Evolutionary conservation across 2,888 invertebrate species (phyloP), one percentile per base, ranked within the genome.

Genomic region (Melolontha melolontha): DNA sequence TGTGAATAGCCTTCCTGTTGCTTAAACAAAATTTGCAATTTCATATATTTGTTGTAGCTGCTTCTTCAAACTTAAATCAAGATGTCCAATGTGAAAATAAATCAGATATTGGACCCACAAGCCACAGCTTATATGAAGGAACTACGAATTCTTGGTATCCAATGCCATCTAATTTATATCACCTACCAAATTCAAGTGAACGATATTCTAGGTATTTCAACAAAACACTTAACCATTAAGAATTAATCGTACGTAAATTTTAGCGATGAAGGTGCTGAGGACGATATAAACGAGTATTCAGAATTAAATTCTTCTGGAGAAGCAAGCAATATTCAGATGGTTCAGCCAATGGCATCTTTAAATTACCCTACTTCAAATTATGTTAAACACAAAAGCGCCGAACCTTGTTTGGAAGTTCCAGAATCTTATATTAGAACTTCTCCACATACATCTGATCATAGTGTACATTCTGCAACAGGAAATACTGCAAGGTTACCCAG

Each of bases 61-160:
- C 80, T 10, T 79, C 82, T 27, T 83, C 84, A 11, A 81, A 82
- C 72, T 76, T 84, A 64, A 84, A 84, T 70, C 84, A 84, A 70
- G 84, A 85, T 73, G 79, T 83, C 16, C 82, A 82, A 62, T 79
- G 77, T 51, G 83, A 83, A 68, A 80, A 78, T 57, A 83, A 84
- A 75, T 81, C 82, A 0, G 83, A 83, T 67, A 73, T 79, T 42
- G 78, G 78, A 55, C 74, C 77, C 55, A 64, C 66, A 42, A 74
- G 74, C 27, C 78, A 78, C 65, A 79, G 78, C 66, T 69, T 77
- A 7, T 77, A 76, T 42, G 79, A 77, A 64, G 76, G 75, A 49
- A 72, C 72, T 16, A 68, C 72, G 44, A 74, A 73, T 64, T 74
- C 76, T 5, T 81, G 81, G 81, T 71, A 71, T 47, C 78, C 80